Evolutionary conservation across 2,113 vertebrate genomes (phyloP), one percentile per base, ranked within the genome.

Genomic region (Herpailurus yagouaroundi): DNA sequence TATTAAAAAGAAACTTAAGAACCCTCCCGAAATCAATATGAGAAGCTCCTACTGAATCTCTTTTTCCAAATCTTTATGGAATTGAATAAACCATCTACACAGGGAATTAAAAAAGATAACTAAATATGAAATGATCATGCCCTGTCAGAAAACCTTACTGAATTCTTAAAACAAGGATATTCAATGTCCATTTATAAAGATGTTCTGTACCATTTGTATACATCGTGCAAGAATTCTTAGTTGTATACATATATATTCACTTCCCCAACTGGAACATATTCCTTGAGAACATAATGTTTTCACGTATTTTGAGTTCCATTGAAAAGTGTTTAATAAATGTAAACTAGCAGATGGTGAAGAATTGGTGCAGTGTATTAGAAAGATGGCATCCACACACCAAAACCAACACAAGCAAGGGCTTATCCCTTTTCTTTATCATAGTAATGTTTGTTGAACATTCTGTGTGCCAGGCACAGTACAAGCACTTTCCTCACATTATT

Each of bases 31-130:
- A 60, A 94, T 97, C 81, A 95, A 48, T 98, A 97, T 66, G 63
- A 98, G 36, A 82, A 93, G 89, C 85, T 91, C 63, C 79, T 96
- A 95, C 55, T 94, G 12, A 97, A 96, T 50, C 45, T 95, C 60
- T 98, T 95, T 92, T 76, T 14, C 45, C 29, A 48, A 80, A 13
- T 87, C 80, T 96, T 98, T 88, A 97, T 3, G 86, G 33, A 95
- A 81, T 95, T 96, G 63, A 97, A 97, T 92, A 41, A 97, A 85
- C 76, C 57, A 97, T 91, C 50, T 92, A 91, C 31, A 89, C n/a
- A 79, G 16, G 36, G 69, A 96, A 94, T 77, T 89, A 64, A 14
- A 81, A 83, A 97, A 89, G 23, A 97, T 86, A 88, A 92, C 79
- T 94, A 80, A 96, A 81, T 64, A 74, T 50, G 36, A 91, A 92